Evolutionary conservation across 2,113 vertebrate genomes (phyloP), one percentile per base, ranked within the genome.

Genomic region (Hippoglossus stenolepis): DNA sequence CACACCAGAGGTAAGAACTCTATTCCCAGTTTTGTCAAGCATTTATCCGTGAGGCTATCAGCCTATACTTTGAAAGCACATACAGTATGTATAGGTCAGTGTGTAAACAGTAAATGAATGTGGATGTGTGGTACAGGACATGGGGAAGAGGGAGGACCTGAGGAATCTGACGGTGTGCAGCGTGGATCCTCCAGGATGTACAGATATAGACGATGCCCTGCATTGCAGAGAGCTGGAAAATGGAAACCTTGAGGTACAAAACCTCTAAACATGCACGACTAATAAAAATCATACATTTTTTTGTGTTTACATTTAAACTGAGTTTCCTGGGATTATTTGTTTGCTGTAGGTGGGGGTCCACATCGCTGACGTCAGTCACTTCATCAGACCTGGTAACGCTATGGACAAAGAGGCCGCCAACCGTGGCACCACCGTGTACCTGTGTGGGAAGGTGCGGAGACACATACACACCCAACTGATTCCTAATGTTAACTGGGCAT

Each of bases 101-200:
- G 12, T 70, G 26, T n/a, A 4, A 65, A 3, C 5, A 69, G n/a
- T 69, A 18, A 62, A 4, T 51, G 17, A 20, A 53, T 24, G 4
- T 75, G 35, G 3, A 12, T 75, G 7, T 80, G 69, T 73, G 59
- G 76, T 92, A 17, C 84, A 99, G 98, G 97, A 99, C 84, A 94
- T 97, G 95, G 94, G 87, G 75, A 90, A 84, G 70, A 94, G 98
- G 77, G 94, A 94, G 72, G 97, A 99, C 82, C 91, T 99, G 68
- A 94, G 97, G 59, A 91, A 95, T 75, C 93, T 99, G 28, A 92
- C 53, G 26, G 93, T 99, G 56, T 99, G 98, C 90, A 99, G 98
- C 3, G 98, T 99, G 83, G 98, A 99, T 90, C 98, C 98, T 70
- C 98, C 97, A 4, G 97, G 98, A n/a, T 99, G 98, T 85, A 99